Evolutionary conservation across 1,140 invertebrate species (phyloP).

Genomic region (Kradibia gibbosae): DNA sequence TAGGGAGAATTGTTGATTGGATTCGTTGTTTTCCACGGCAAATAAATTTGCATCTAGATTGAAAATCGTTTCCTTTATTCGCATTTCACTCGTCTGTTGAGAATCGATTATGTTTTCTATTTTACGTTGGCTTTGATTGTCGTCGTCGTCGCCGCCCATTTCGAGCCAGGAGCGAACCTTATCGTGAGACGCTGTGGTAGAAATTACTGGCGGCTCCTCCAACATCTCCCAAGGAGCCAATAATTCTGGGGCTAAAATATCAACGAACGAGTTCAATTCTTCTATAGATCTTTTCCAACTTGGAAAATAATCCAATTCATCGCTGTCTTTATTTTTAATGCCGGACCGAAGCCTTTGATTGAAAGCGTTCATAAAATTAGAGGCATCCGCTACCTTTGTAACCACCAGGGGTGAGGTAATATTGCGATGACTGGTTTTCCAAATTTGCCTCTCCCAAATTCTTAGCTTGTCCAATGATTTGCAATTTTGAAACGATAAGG

Average conservation of each 20-base stretch:
- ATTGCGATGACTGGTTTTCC: conserved; percentile 6
- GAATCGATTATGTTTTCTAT: conserved; percentile 48
- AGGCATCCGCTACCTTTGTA: conserved; percentile 31
- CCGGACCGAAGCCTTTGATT: conserved; percentile 55
- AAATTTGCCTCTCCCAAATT: conserved; percentile 55
- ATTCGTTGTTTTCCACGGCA: conserved; percentile 48
- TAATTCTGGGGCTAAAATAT: conserved; percentile 66
- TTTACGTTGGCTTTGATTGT: background rate
- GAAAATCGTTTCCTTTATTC: conserved; percentile 54
- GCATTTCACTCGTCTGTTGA: conserved; percentile 54
- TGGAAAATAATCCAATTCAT: conserved; percentile 43
- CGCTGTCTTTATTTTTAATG: conserved; percentile 4
- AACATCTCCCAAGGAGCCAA: conserved; percentile 65
- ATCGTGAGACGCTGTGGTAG: conserved; percentile 57
- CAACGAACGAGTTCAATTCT: conserved; percentile 61
- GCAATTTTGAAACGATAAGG: conserved; percentile 59
- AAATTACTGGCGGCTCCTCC: conserved; percentile 54
- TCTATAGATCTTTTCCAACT: conserved; percentile 63
- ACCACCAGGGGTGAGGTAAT: conserved; percentile 38
- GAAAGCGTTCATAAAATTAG: conserved; percentile 55
- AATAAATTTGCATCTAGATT: conserved; percentile 2
- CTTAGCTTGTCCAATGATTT: conserved; percentile 59
- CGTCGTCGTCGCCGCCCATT: conserved; percentile 43
- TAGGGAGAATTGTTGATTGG: conserved; percentile 51
- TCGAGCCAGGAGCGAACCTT: conserved; percentile 68